Percentiles rank a stretch among this genome's conserved stretches.
phyloP scores from a whole-genome alignment of 2,797 vertebrate species.

The Coranthus polyacanthus region DNA sequence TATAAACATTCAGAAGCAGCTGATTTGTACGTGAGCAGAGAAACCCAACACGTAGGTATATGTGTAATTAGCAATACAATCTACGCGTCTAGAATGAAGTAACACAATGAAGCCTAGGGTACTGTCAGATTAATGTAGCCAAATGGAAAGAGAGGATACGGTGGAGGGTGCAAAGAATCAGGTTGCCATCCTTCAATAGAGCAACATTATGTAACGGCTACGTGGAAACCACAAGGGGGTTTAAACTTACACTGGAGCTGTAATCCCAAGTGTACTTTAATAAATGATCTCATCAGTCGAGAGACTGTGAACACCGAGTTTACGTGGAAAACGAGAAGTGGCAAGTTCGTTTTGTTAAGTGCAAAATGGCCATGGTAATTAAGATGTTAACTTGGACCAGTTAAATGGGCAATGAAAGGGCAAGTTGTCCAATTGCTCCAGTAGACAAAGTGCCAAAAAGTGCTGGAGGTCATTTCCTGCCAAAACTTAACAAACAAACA shows the following conservation, averaged over 20 bases:
- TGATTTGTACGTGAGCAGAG: too few species aligned
- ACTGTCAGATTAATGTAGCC: conserved; percentile 61
- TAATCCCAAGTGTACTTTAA: conserved; percentile 63
- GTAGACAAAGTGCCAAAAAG: too few species aligned
- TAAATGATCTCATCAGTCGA: conserved; percentile 39
- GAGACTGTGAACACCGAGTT: conserved; percentile 29
- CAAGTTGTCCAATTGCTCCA: conserved; percentile 6
- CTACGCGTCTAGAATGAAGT: conserved; percentile 61
- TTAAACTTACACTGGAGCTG: conserved; percentile 66
- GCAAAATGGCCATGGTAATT: conserved; percentile 7
- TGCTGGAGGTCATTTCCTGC: too few species aligned
- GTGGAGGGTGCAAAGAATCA: conserved; percentile 60
- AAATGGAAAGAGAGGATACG: conserved; percentile 53
- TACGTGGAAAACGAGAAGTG: conserved; percentile 47
- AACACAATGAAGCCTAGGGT: conserved; percentile 61
- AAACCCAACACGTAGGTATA: conserved; percentile 55
- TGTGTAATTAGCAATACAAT: conserved; percentile 72
- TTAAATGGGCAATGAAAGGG: conserved; percentile 20
- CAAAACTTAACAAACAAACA: too few species aligned
- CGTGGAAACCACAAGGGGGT: conserved; percentile 69
- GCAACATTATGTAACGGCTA: conserved; percentile 62
- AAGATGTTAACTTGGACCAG: conserved; percentile 8
- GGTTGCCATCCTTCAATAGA: conserved; percentile 70
- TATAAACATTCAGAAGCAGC: too few species aligned
- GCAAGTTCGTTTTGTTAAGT: conserved; percentile 32